Conservation (phyloP, 2,113 vertebrate species). For the Ptilorrhoa leucosticta region DNA sequence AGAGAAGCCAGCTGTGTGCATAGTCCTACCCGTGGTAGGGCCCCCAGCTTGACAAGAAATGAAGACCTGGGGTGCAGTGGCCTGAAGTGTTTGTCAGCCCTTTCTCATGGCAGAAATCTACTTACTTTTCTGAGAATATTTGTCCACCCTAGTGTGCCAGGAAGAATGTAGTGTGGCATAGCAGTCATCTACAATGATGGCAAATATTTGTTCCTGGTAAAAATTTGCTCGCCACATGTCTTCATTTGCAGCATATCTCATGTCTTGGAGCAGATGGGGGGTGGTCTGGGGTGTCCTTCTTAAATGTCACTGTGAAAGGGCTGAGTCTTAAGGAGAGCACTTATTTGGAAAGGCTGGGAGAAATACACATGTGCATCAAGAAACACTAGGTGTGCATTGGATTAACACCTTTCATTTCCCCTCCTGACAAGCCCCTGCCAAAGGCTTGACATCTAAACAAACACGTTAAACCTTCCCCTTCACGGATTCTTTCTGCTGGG, state of each 20-base stretch:
- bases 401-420: neutral
- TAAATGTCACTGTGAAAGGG: neutral
- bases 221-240: neutral
- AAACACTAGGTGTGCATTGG: neutral
- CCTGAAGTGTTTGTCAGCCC: conserved; percentile 19
- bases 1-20: neutral
- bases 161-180: neutral
- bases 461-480: neutral
- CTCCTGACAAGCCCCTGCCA: neutral
- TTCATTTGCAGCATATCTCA: neutral
- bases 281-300: neutral
- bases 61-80: neutral
- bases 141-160: conserved; percentile 16
- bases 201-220: conserved; percentile 29
- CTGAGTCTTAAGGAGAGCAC: neutral
- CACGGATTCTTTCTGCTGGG: neutral
- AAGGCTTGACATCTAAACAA: neutral
- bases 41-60: neutral
- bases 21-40: neutral
- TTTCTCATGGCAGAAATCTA: conserved; percentile 9
- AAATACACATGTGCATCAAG: neutral
- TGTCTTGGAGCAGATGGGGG: neutral
- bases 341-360: neutral
- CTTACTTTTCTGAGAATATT: conserved; percentile 9
- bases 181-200: neutral